phyloP scores from a whole-genome alignment of 1,140 invertebrate species.

The Leptopilina boulardi region DNA sequence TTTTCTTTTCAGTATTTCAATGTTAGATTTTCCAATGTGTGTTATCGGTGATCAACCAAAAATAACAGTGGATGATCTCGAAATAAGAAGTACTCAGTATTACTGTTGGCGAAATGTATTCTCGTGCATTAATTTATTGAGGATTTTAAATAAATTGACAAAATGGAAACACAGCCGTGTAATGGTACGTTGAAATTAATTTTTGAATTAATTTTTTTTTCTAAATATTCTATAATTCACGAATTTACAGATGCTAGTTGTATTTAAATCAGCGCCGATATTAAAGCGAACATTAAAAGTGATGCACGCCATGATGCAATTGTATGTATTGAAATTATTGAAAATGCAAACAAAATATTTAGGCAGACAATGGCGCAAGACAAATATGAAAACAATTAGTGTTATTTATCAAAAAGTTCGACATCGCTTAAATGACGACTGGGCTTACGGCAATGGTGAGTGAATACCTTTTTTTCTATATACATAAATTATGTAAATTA shows the following conservation, averaged over 20 bases:
- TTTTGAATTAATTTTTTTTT: constrained; percentile 30
- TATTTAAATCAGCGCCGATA: constrained; percentile 99
- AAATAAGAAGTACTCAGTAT: constrained; percentile 89
- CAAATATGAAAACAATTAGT: constrained; percentile 99
- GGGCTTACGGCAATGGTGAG: constrained; percentile 98
- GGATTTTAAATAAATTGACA: constrained; percentile 98
- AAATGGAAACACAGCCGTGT: constrained; percentile 99
- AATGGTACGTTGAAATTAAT: constrained; percentile 82
- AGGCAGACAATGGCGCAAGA: constrained; percentile 98
- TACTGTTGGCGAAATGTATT: constrained; percentile 99
- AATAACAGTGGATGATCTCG: constrained; percentile 93
- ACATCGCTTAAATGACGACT: constrained; percentile 98
- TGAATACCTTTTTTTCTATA: too few species aligned
- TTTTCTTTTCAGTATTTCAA: constrained; percentile 84
- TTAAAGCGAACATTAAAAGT: constrained; percentile 97
- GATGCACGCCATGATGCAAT: constrained; percentile 97
- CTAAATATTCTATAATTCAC: too few species aligned
- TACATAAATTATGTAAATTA: too few species aligned
- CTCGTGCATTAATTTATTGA: constrained; percentile 97
- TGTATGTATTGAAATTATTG: constrained; percentile 97
- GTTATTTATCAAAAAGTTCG: constrained; percentile 98
- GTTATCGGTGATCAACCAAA: constrained; percentile 97
- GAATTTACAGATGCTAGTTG: constrained; percentile 93
- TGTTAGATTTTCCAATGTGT: constrained; percentile 96
- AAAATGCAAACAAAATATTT: constrained; percentile 99